These are phyloP conservation scores for Microctonus aethiopoides DNA, from an alignment of 2,888 invertebrate genomes.

Conservation along the genomic window DNA sequence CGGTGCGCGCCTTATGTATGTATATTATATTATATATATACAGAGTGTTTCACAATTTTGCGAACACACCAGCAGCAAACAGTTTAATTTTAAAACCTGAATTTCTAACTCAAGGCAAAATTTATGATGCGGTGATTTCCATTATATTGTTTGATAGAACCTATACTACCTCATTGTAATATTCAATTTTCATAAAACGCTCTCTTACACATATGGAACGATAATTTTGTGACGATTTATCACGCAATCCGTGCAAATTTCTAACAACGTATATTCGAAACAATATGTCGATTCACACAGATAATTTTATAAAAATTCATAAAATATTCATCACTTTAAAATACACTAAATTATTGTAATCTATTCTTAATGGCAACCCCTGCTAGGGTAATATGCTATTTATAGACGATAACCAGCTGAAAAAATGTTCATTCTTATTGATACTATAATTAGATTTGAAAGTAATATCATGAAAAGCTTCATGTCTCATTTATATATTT, in stretches of 20 bases:
- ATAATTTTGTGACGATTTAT: constrained; percentile 21
- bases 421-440: not conserved
- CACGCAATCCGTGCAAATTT: too few species aligned
- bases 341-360: not conserved
- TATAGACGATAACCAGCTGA: not conserved
- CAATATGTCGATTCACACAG: too few species aligned
- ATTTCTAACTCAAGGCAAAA: constrained; percentile 9
- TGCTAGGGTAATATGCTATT: not conserved
- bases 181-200: constrained; percentile 35
- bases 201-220: constrained; percentile 6
- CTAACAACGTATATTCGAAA: too few species aligned
- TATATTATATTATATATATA: not conserved
- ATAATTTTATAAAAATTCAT: not conserved
- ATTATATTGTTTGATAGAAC: not conserved
- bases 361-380: not conserved
- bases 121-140: constrained; percentile 8
- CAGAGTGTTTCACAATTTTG: not conserved
- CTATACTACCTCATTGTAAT: constrained; percentile 16
- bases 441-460: not conserved
- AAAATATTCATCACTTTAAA: not conserved
- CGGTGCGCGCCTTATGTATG: not conserved
- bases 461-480: constrained; percentile 1
- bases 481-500: not conserved
- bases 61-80: not conserved
- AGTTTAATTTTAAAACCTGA: constrained; percentile 3